Conservation (phyloP, 2,113 vertebrate genomes). For the Coryphaenoides rupestris region DNA sequence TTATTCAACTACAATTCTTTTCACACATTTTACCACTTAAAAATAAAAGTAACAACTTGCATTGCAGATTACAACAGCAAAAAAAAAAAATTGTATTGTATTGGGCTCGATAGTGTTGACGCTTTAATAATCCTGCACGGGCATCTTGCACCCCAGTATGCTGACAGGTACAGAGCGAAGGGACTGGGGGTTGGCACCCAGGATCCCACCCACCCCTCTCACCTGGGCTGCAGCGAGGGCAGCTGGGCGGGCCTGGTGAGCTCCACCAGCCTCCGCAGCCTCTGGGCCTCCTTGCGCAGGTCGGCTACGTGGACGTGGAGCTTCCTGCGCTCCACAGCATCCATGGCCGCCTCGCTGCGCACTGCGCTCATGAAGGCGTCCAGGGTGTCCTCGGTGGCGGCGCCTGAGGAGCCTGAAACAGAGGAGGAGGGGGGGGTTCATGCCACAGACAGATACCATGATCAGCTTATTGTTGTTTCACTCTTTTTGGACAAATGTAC, state of each 20-base stretch:
- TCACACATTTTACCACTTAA: no score
- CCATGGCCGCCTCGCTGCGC: constrained; percentile 76
- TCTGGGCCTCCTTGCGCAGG: constrained; percentile 85
- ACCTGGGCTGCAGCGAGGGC: constrained; percentile 85
- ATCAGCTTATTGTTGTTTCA: no score
- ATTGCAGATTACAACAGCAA: no score
- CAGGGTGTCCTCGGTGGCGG: constrained; percentile 83
- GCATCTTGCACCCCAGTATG: no score
- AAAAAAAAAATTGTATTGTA: no score
- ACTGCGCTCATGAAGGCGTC: constrained; percentile 95
- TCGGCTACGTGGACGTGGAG: constrained; percentile 85
- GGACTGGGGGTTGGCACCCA: no score
- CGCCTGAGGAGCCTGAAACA: constrained; percentile 69
- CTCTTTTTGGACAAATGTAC: no score
- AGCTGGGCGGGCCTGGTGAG: constrained; percentile 85
- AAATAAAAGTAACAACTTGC: no score
- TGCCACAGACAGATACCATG: not conserved
- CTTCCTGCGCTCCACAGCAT: constrained; percentile 86
- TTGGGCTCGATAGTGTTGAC: no score
- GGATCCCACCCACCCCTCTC: constrained; percentile 32
- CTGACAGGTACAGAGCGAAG: no score
- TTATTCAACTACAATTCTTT: no score
- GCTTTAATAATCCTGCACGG: no score
- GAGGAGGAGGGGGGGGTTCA: not conserved
- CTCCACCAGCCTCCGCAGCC: constrained; percentile 84